phyloP scores from a whole-genome alignment of 2,113 vertebrate species.

The Corythornis madagascariensis region DNA sequence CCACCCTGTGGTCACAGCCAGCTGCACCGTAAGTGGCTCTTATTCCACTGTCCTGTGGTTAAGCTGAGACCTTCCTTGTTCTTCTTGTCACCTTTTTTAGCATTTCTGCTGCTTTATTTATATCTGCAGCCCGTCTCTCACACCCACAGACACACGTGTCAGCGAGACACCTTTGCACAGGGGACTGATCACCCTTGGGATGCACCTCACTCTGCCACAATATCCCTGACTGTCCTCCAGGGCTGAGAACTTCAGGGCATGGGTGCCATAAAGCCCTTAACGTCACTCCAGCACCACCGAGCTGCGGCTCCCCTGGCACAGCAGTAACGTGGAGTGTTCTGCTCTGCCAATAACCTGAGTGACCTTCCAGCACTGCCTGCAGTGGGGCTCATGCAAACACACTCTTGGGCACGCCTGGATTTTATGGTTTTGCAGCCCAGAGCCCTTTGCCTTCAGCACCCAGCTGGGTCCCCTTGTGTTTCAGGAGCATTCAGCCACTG shows the following conservation, averaged over 20 bases:
- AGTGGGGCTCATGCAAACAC: fast-evolving
- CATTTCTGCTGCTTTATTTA: neutral
- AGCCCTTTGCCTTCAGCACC: neutral
- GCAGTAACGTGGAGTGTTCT: neutral
- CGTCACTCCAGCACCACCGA: neutral
- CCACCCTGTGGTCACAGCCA: fast-evolving
- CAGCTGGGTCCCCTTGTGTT: neutral
- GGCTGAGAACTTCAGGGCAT: neutral
- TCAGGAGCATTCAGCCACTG: neutral
- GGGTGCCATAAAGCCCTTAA: neutral
- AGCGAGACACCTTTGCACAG: neutral
- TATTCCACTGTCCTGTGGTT: neutral
- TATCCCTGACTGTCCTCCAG: fast-evolving
- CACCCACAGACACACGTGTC: neutral
- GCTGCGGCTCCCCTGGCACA: neutral
- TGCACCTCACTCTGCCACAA: neutral
- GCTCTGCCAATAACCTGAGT: neutral
- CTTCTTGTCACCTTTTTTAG: neutral
- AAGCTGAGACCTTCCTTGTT: neutral
- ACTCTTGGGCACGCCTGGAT: neutral
- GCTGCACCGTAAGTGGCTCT: neutral
- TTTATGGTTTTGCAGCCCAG: neutral
- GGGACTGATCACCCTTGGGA: neutral
- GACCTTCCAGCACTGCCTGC: fast-evolving
- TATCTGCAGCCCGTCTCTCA: neutral